These are phyloP conservation scores for Tachystola acroxantha DNA, from an alignment of 2,888 invertebrate species.

Conservation along the genomic window DNA sequence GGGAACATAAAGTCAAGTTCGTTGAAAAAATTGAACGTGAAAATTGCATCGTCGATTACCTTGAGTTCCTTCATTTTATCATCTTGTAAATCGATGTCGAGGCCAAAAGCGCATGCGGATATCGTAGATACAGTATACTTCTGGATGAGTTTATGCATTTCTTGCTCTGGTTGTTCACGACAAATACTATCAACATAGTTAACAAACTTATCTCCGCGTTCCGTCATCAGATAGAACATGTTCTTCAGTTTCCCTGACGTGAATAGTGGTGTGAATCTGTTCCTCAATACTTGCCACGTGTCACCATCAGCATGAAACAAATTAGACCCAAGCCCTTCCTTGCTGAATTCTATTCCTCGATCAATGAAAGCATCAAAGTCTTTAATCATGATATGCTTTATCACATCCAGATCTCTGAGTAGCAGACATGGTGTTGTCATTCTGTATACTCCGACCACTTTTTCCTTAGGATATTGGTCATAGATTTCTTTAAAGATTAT, in stretches of 20 bases:
- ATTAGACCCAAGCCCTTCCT: constrained; percentile 37
- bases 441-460: too few species aligned
- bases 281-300: too few species aligned
- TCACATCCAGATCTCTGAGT: constrained; percentile 41
- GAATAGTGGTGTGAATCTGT: constrained; percentile 43
- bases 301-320: constrained; percentile 43
- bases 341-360: constrained; percentile 38
- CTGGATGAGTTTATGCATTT: constrained; percentile 29
- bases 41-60: constrained; percentile 17
- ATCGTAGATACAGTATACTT: constrained; percentile 36
- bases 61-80: constrained; percentile 6
- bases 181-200: constrained; percentile 21
- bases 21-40: constrained; percentile 13
- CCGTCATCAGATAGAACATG: constrained; percentile 43
- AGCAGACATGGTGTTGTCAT: constrained; percentile 36
- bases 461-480: too few species aligned
- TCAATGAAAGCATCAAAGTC: constrained; percentile 44
- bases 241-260: constrained; percentile 49
- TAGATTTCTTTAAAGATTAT: constrained; percentile 32
- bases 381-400: constrained; percentile 45
- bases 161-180: constrained; percentile 21
- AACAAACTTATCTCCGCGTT: too few species aligned
- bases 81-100: too few species aligned
- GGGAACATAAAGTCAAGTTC: constrained; percentile 42
- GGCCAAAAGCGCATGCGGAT: constrained; percentile 36